Evolutionary conservation across 30 jellyfish, hydroid and myxozoan species (phyloP).

Genomic region (Chrysaora quinquecirrha): DNA sequence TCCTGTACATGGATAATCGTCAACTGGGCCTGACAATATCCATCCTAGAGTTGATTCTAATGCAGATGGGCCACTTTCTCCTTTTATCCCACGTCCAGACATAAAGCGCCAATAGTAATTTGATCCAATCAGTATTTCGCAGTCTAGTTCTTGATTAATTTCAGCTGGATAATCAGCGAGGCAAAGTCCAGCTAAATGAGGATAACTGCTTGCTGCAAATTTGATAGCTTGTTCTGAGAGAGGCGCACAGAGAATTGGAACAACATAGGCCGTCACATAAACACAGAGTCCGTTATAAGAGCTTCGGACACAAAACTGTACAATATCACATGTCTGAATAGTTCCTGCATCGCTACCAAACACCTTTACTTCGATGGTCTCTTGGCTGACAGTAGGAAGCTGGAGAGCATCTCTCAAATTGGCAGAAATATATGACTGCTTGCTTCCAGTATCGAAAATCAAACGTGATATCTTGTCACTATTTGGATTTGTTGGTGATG

Average conservation of each 20-base stretch:
- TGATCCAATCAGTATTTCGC: slow-evolving; percentile 40
- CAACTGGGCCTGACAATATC: slow-evolving; percentile 16
- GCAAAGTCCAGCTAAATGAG: neutral
- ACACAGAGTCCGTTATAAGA: neutral
- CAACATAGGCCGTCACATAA: neutral
- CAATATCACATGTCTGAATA: neutral
- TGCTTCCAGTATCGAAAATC: slow-evolving; percentile 29
- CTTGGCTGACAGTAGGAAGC: neutral
- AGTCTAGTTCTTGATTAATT: neutral
- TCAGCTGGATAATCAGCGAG: neutral
- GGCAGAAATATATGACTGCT: slow-evolving; percentile 15
- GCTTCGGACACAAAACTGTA: neutral
- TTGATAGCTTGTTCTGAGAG: neutral
- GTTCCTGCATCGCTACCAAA: slow-evolving; percentile 9
- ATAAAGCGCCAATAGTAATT: slow-evolving; percentile 39
- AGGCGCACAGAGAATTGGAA: slow-evolving; percentile 7
- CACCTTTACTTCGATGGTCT: neutral
- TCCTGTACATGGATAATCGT: neutral
- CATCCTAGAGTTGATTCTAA: slow-evolving; percentile 32
- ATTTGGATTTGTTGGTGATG: neutral
- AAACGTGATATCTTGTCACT: neutral
- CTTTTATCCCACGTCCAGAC: slow-evolving; percentile 24
- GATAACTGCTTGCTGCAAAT: neutral
- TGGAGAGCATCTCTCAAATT: neutral
- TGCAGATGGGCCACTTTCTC: slow-evolving; percentile 45